A percentile compares a stretch with the other conserved stretches of the same genome.
These are phyloP conservation scores for Sphecodes monilicornis DNA, from an alignment of 2,888 invertebrate genomes.

Conservation along the genomic window DNA sequence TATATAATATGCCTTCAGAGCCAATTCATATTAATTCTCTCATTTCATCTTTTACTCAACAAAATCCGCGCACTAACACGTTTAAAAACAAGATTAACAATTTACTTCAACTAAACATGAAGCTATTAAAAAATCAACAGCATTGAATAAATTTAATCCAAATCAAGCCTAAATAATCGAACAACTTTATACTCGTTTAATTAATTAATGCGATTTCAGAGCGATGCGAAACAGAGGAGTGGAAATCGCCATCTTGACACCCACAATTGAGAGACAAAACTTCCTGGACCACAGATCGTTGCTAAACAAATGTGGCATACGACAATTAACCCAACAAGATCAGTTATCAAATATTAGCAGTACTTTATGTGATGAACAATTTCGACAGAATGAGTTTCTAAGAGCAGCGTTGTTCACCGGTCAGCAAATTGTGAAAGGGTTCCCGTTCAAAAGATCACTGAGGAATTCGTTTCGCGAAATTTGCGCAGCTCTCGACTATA, in stretches of 20 bases:
- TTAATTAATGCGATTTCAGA: constrained; percentile 82
- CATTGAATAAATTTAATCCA: background rate
- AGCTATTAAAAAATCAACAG: background rate
- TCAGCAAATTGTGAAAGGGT: constrained; percentile 88
- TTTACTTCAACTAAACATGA: background rate
- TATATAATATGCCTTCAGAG: no score
- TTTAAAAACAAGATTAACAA: background rate
- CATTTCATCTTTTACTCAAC: no score
- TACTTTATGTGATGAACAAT: constrained; percentile 81
- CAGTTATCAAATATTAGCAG: constrained; percentile 85
- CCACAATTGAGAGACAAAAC: no score
- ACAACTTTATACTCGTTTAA: background rate
- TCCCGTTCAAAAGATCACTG: constrained; percentile 86
- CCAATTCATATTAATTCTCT: no score
- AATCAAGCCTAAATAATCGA: background rate
- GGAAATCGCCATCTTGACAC: constrained; percentile 95
- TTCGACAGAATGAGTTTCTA: constrained; percentile 88
- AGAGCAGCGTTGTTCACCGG: constrained; percentile 88
- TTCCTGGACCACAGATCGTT: constrained; percentile 86
- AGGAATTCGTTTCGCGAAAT: constrained; percentile 88
- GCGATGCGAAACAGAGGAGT: constrained; percentile 99
- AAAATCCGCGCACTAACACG: no score
- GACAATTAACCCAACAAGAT: constrained; percentile 82
- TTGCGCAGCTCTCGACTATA: constrained; percentile 87
- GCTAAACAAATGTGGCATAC: constrained; percentile 85